Base-by-base conservation (phyloP, 2,888 invertebrate species). In the Standfussiana lucernea region DNA sequence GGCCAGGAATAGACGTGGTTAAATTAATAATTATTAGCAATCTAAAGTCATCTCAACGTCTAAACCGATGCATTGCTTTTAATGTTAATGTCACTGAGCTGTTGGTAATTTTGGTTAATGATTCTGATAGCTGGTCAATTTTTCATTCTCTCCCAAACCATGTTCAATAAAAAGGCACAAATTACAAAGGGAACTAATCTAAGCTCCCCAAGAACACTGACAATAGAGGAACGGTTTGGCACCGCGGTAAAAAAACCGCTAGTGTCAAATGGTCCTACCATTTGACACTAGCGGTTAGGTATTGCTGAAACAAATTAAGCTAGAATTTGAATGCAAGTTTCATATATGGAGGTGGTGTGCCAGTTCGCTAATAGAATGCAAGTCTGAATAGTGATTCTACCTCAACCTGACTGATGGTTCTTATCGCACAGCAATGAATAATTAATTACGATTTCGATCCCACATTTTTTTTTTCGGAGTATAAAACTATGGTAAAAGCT, bases 211-310 rank as follows among this genome's bases (percentile, higher is more conserved):
- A 72, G 75, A 85, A 62, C 76, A 77, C 76, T 70, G 83, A 88
- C 89, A 89, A 90, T 88, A 75, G 85, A 77, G 67, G 83, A 88
- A 90, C 89, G 86, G 84, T 89, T 88, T 80, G 72, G 80, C 71
- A 76, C 78, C 68, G 67, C 76, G 71, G 82, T 80, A 80, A 80
- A 85, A n/a, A n/a, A n/a, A n/a, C n/a, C n/a, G n/a, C n/a, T n/a
- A n/a, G n/a, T n/a, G n/a, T n/a, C n/a, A n/a, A n/a, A n/a, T n/a
- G n/a, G n/a, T n/a, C n/a, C n/a, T n/a, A n/a, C 75, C 87, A 83
- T 82, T 85, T 77, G 76, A 84, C 78, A 82, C 75, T 76, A 70
- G 80, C 75, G 82, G 86, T 86, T 87, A n/a, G n/a, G n/a, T n/a
- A 85, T 86, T 82, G 69, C 50, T 68, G 56, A 82, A 65, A 84